phyloP scores from a whole-genome alignment of 1,140 invertebrate genomes.

The Fopius arisanus region DNA sequence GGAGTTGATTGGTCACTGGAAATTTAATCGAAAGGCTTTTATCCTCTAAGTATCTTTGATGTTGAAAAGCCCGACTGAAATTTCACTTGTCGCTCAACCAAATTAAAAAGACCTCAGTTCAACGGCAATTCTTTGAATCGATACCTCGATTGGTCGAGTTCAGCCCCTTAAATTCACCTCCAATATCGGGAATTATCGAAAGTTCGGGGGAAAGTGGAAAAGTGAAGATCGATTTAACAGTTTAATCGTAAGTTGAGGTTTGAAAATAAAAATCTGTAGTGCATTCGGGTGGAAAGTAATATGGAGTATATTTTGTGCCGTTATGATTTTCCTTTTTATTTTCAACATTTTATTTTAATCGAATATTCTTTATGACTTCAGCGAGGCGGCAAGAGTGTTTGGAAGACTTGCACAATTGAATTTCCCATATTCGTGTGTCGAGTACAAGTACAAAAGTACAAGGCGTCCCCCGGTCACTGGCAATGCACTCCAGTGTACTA shows the following conservation, averaged over 20 bases:
- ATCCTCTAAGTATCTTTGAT: background rate
- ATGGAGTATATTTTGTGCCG: too few species aligned
- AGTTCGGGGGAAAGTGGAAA: too few species aligned
- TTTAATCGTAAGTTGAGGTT: too few species aligned
- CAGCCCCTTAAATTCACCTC: too few species aligned
- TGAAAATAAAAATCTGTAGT: too few species aligned
- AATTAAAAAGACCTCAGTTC: background rate
- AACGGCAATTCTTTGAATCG: background rate
- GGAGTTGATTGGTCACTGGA: background rate
- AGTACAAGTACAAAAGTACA: background rate
- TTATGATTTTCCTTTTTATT: too few species aligned
- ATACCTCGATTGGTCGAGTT: background rate
- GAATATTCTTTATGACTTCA: too few species aligned
- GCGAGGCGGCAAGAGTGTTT: too few species aligned
- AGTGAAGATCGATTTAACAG: too few species aligned
- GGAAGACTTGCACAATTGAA: background rate
- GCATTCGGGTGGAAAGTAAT: too few species aligned
- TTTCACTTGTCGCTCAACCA: background rate
- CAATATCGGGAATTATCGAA: too few species aligned
- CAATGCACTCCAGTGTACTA: constrained; percentile 4
- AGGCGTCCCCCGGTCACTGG: background rate
- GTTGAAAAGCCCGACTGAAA: background rate
- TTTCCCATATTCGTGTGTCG: background rate
- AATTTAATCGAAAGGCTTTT: constrained; percentile 1
- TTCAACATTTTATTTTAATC: too few species aligned